phyloP scores from a whole-genome alignment of 2,797 vertebrate species.

The Paratrypauchen microcephalus region DNA sequence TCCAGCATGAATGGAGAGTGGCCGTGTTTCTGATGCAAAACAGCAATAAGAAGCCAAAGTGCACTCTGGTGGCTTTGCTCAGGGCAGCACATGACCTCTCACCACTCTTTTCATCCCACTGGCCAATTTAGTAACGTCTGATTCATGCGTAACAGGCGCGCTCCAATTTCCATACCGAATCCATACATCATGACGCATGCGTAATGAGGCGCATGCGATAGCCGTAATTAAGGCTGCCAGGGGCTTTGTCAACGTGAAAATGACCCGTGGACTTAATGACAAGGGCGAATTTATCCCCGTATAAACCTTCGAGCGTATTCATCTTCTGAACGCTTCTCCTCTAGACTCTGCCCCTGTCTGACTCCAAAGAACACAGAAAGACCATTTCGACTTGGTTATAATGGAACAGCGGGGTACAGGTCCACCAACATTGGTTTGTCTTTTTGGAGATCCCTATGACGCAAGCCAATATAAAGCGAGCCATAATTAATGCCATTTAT shows the following conservation, averaged over 20 bases:
- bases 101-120: constrained; percentile 13
- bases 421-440: constrained; percentile 56
- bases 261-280: constrained; percentile 56
- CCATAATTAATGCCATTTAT: constrained; percentile 81
- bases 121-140: constrained; percentile 34
- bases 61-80: constrained; percentile 19
- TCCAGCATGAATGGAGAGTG: background rate
- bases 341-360: constrained; percentile 53
- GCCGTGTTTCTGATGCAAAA: constrained; percentile 7
- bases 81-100: constrained; percentile 53
- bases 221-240: constrained; percentile 51
- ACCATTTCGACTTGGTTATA: constrained; percentile 59
- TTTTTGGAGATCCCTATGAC: constrained; percentile 55
- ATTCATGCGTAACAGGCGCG: constrained; percentile 13
- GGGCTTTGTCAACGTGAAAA: constrained; percentile 57
- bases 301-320: constrained; percentile 53
- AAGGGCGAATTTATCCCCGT: constrained; percentile 57
- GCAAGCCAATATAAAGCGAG: constrained; percentile 68
- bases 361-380: constrained; percentile 61
- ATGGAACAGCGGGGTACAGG: constrained; percentile 65
- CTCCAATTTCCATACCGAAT: constrained; percentile 29
- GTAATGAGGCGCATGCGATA: constrained; percentile 47
- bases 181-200: constrained; percentile 34
- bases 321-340: constrained; percentile 48
- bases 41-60: background rate